Conservation (phyloP, 2,113 vertebrate species). For the Anas platyrhynchos region DNA sequence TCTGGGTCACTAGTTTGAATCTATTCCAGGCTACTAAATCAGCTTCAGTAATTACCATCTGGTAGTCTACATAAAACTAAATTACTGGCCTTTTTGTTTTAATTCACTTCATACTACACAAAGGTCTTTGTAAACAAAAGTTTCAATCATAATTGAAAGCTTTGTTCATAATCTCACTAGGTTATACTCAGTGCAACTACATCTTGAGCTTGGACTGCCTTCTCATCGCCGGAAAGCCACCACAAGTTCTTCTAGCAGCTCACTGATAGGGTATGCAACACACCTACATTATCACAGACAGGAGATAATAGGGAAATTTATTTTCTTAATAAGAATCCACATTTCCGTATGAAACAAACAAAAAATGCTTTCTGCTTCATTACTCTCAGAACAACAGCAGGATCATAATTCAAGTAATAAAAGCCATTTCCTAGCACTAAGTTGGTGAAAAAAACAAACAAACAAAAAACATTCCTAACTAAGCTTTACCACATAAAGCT, state of each 20-base stretch:
- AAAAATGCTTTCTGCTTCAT: constrained; percentile 22
- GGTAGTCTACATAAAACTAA: constrained; percentile 58
- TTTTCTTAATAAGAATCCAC: neutral
- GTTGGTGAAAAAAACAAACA: neutral
- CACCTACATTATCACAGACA: neutral
- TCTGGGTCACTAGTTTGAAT: constrained; percentile 67
- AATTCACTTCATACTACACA: neutral
- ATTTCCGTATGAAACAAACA: neutral
- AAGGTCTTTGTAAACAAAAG: constrained; percentile 34
- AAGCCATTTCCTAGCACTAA: neutral
- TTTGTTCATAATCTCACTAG: neutral
- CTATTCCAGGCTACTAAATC: constrained; percentile 63
- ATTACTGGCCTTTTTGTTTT: constrained; percentile 42
- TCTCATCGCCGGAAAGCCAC: neutral
- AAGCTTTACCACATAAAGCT: neutral
- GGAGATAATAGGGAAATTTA: neutral
- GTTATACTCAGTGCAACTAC: neutral
- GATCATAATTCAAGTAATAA: neutral
- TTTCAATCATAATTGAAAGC: constrained; percentile 26
- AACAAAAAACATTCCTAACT: neutral
- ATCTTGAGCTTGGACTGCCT: neutral
- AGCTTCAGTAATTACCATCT: constrained; percentile 66
- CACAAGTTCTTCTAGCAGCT: neutral
- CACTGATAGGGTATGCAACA: neutral
- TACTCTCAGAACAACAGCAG: neutral